Evolutionary conservation across 2,113 vertebrate genomes (phyloP).

Genomic region (Psittacula cyanocephala): DNA sequence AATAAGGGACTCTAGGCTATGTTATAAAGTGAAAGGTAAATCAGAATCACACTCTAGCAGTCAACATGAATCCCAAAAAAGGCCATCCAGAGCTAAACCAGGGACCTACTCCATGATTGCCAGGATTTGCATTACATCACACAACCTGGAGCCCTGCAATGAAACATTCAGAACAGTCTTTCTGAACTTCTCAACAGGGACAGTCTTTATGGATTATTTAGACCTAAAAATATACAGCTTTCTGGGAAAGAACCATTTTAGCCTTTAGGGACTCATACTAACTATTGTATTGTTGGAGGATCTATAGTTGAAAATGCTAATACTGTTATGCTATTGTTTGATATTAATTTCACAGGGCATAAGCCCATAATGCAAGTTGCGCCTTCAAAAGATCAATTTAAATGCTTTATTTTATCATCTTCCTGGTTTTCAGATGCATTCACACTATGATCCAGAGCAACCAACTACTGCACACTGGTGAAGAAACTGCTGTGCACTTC

Average conservation of each 20-base stretch:
- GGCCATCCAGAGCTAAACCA: background rate
- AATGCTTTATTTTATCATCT: background rate
- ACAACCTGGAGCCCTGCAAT: background rate
- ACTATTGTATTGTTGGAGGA: background rate
- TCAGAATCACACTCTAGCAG: background rate
- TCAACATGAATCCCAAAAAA: background rate
- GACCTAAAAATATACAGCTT: slow-evolving; percentile 37
- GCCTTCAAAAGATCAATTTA: slow-evolving; percentile 16
- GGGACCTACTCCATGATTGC: background rate
- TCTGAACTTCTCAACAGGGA: slow-evolving; percentile 40
- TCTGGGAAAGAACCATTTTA: slow-evolving; percentile 17
- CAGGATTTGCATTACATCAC: background rate
- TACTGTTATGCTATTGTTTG: background rate
- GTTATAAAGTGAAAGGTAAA: background rate
- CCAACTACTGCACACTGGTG: background rate
- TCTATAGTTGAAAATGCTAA: slow-evolving; percentile 24
- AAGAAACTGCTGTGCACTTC: background rate
- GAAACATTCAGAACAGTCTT: background rate
- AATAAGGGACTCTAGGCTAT: background rate
- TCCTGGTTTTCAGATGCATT: background rate
- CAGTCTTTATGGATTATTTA: slow-evolving; percentile 60
- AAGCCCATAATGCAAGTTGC: background rate
- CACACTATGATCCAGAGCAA: background rate
- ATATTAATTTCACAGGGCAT: background rate
- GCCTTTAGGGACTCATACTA: background rate